Base-by-base conservation (phyloP, 2,888 invertebrate species). In the Campoplex capitator region DNA sequence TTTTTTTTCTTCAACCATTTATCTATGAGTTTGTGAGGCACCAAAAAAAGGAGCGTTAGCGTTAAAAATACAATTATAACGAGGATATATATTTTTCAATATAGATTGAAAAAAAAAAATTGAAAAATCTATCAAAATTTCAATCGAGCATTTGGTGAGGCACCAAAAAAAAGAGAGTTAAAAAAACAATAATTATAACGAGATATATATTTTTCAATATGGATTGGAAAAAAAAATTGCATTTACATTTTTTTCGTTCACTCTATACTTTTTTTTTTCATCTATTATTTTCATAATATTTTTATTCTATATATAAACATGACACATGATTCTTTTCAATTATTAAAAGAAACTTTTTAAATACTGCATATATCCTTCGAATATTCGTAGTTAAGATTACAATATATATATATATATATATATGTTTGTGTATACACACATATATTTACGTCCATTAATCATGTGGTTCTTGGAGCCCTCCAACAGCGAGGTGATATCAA, bases 401-500 rank as follows among this genome's bases (percentile, higher is more conserved):
- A 62, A 48, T 74, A 38, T 42, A 35, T 54, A 13, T 73, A 16
- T 35, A 48, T 74, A 38, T 42, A 35, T 54, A 13, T 73, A 16
- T 35, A 62, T 42, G 23, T 38, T 42, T 82, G 77, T 38, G 6
- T 38, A 38, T 38, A 38, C 38, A 38, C 38, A 38, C 38, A 38
- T 38, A 38, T 38, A 38, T 38, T 18, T 42, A 58, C 7, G 58
- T 78, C 79, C 87, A 87, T 87, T 84, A 87, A 87, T 87, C 87
- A 87, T 87, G 73, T 42, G 28, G n/a, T 65, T 48, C 45, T 78
- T 78, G 38, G 78, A 78, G 79, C 58, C 54, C 78, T 79, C 82
- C 82, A 78, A 78, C 87, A 65, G 87, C 51, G 87, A 87, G 75
- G 83, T 77, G 83, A 83, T 83, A 83, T 83, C 76, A 67, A 28